phyloP scores from a whole-genome alignment of 2,113 vertebrate genomes.

The Todiramphus chloris region DNA sequence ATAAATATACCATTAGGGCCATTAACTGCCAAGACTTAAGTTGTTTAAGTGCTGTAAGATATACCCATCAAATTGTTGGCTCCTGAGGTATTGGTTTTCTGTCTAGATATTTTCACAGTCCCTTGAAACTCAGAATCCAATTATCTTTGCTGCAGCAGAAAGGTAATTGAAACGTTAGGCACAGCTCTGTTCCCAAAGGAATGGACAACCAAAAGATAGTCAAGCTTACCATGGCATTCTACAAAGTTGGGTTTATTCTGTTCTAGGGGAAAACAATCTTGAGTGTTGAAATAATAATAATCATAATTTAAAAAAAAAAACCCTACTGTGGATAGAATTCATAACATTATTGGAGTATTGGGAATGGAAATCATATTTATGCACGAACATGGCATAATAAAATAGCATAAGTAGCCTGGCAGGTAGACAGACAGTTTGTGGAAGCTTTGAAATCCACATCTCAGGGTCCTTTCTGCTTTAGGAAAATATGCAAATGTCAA shows the following conservation, averaged over 20 bases:
- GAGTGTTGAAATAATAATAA: neutral
- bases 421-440: neutral
- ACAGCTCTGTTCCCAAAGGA: neutral
- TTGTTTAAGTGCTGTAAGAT: slow-evolving; percentile 58
- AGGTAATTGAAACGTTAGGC: slow-evolving; percentile 43
- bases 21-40: slow-evolving; percentile 28
- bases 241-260: neutral
- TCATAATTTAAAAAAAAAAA: neutral
- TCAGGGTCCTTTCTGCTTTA: neutral
- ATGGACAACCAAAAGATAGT: neutral
- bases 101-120: slow-evolving; percentile 32
- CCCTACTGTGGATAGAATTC: neutral
- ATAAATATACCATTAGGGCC: slow-evolving; percentile 54
- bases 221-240: neutral
- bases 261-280: neutral
- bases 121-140: slow-evolving; percentile 49
- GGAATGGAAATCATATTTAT: neutral
- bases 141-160: slow-evolving; percentile 12
- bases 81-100: slow-evolving; percentile 52
- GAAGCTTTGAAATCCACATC: neutral
- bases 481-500: neutral
- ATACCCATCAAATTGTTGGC: neutral
- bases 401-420: neutral
- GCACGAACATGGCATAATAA: neutral
- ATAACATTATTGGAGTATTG: neutral